Evolutionary conservation across 2,888 invertebrate species (phyloP).

Genomic region (Eristalis arbustorum): DNA sequence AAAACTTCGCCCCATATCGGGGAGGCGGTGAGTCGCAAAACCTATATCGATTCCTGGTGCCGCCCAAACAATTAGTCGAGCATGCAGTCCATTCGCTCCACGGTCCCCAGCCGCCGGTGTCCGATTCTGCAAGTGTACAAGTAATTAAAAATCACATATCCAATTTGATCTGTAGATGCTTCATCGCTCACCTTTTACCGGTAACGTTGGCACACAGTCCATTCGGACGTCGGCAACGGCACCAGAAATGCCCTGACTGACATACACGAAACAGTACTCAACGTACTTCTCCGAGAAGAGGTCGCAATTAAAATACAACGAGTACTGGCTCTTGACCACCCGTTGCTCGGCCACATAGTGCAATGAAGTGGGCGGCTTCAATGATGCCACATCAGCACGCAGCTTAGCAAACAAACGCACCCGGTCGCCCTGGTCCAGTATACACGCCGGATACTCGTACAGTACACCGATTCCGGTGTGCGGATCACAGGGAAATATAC

Average conservation of each 20-base stretch:
- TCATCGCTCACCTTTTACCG: slow-evolving; percentile 85
- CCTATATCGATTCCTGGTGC: slow-evolving; percentile 90
- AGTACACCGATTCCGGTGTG: slow-evolving; percentile 87
- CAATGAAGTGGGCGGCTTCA: slow-evolving; percentile 84
- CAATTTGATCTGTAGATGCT: slow-evolving; percentile 25
- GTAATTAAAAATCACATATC: slow-evolving; percentile 59
- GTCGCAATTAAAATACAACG: slow-evolving; percentile 89
- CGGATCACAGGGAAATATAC: slow-evolving; percentile 91
- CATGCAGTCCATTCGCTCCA: slow-evolving; percentile 94
- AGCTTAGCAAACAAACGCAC: slow-evolving; percentile 90
- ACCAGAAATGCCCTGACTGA: slow-evolving; percentile 91
- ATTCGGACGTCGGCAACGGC: slow-evolving; percentile 92
- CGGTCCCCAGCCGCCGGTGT: slow-evolving; percentile 88
- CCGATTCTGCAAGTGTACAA: slow-evolving; percentile 83
- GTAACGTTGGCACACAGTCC: slow-evolving; percentile 91
- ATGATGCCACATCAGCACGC: slow-evolving; percentile 85
- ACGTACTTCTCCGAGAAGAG: slow-evolving; percentile 91
- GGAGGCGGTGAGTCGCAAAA: slow-evolving; percentile 94
- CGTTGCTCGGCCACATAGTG: slow-evolving; percentile 85
- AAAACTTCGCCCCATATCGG: slow-evolving; percentile 92
- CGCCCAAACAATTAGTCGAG: slow-evolving; percentile 88
- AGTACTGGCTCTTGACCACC: slow-evolving; percentile 87
- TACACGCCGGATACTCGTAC: slow-evolving; percentile 92
- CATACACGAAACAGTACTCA: slow-evolving; percentile 94
- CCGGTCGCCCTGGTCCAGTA: slow-evolving; percentile 87